Conservation (phyloP, 2,888 invertebrate genomes). For the Ennomos erosarius region DNA sequence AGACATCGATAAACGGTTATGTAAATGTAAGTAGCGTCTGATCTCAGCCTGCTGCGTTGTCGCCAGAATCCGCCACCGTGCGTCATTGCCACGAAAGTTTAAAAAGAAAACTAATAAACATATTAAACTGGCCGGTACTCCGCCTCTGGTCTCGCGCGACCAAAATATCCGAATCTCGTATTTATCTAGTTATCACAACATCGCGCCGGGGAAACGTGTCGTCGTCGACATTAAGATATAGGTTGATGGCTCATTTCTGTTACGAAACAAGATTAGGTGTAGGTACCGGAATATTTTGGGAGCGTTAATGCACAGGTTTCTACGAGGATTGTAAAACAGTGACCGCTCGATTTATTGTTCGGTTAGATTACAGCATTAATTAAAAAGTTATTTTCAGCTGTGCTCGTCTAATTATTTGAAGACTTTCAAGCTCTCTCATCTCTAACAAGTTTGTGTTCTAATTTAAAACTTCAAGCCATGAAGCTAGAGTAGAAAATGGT, state of each 20-base stretch:
- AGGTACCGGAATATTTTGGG: slow-evolving; percentile 28
- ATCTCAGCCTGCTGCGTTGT: slow-evolving; percentile 60
- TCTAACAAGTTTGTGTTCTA: slow-evolving; percentile 31
- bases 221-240: slow-evolving; percentile 55
- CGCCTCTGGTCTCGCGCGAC: slow-evolving; percentile 50
- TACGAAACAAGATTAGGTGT: slow-evolving; percentile 48
- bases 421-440: slow-evolving; percentile 38
- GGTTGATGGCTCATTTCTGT: slow-evolving; percentile 52
- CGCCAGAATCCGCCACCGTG: slow-evolving; percentile 73
- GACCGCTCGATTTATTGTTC: slow-evolving; percentile 30
- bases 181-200: slow-evolving; percentile 50
- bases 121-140: slow-evolving; percentile 60
- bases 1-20: slow-evolving; percentile 80
- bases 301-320: slow-evolving; percentile 31
- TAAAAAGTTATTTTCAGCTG: slow-evolving; percentile 41
- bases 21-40: slow-evolving; percentile 60
- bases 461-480: slow-evolving; percentile 38
- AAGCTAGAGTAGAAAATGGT: slow-evolving; percentile 36
- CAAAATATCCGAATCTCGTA: slow-evolving; percentile 65
- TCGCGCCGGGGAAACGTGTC: slow-evolving; percentile 46
- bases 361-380: slow-evolving; percentile 37
- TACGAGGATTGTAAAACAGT: slow-evolving; percentile 22
- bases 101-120: slow-evolving; percentile 62
- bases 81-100: slow-evolving; percentile 71
- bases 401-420: slow-evolving; percentile 42